Evolutionary conservation across 2,888 invertebrate species (phyloP).

Genomic region (Drosophila kuntzei): DNA sequence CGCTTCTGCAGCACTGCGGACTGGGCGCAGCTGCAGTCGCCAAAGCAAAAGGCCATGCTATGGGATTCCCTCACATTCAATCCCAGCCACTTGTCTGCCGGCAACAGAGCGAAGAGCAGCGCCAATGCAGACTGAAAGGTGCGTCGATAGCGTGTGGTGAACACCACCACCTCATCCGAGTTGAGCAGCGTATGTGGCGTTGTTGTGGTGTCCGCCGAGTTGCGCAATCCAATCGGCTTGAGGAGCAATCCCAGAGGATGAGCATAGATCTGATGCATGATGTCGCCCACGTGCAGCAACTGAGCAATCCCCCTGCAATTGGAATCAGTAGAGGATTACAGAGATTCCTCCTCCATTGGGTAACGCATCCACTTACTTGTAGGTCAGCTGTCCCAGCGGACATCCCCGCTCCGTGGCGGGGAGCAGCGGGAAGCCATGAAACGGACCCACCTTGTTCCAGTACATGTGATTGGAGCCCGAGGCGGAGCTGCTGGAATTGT

Average conservation of each 20-base stretch:
- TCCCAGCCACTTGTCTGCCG: constrained; percentile 88
- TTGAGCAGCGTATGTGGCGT: constrained; percentile 83
- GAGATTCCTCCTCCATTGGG: neutral
- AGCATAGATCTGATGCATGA: constrained; percentile 88
- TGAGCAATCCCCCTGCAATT: constrained; percentile 90
- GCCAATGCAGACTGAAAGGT: constrained; percentile 96
- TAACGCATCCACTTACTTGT: constrained; percentile 78
- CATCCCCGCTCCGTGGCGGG: constrained; percentile 90
- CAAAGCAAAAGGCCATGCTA: constrained; percentile 93
- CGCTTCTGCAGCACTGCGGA: constrained; percentile 87
- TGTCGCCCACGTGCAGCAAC: constrained; percentile 91
- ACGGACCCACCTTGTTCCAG: constrained; percentile 92
- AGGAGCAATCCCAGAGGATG: constrained; percentile 83
- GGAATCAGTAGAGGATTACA: neutral
- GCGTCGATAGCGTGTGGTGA: constrained; percentile 93
- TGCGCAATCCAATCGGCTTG: constrained; percentile 68
- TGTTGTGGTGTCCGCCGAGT: constrained; percentile 75
- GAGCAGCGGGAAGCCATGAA: constrained; percentile 93
- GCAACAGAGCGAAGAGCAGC: constrained; percentile 90
- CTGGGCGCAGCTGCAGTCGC: constrained; percentile 91
- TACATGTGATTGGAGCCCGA: constrained; percentile 87
- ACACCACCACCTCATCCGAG: constrained; percentile 89
- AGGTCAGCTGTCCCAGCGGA: constrained; percentile 94
- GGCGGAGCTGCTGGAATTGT: constrained; percentile 81
- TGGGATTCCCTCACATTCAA: constrained; percentile 91